Percentiles rank a stretch among this genome's conserved stretches.
phyloP scores from a whole-genome alignment of 2,888 invertebrate genomes.

The Megastigmus dorsalis region DNA sequence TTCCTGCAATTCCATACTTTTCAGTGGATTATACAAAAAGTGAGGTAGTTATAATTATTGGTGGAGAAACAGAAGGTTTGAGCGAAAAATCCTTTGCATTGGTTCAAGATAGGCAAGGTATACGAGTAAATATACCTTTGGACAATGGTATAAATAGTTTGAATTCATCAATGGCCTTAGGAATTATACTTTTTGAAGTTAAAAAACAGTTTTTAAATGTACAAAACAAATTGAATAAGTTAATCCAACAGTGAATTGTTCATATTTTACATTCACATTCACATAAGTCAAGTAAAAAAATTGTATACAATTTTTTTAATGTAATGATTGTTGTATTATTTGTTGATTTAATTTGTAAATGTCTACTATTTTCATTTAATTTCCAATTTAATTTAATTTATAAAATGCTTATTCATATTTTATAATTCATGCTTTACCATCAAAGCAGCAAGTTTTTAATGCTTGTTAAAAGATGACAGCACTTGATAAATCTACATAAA shows the following conservation, averaged over 20 bases:
- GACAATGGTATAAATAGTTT: slow-evolving; percentile 87
- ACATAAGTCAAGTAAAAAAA: background rate
- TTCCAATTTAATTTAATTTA: slow-evolving; percentile 15
- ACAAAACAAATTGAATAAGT: slow-evolving; percentile 11
- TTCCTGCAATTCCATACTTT: slow-evolving; percentile 81
- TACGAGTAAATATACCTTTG: slow-evolving; percentile 87
- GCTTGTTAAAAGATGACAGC: slow-evolving; percentile 7
- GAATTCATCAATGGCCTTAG: slow-evolving; percentile 88
- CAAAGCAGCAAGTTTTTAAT: background rate
- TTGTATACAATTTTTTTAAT: slow-evolving; percentile 13
- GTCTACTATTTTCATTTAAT: background rate
- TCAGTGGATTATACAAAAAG: slow-evolving; percentile 77
- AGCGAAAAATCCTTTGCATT: slow-evolving; percentile 83
- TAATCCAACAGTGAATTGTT: slow-evolving; percentile 8
- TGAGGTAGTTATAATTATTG: slow-evolving; percentile 83
- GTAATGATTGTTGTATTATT: background rate
- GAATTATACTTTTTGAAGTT: slow-evolving; percentile 90
- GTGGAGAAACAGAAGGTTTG: slow-evolving; percentile 93
- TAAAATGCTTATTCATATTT: background rate
- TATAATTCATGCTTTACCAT: slow-evolving; percentile 2
- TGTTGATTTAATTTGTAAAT: slow-evolving; percentile 10
- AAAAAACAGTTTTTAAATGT: slow-evolving; percentile 78
- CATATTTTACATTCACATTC: background rate
- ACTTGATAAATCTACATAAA: slow-evolving; percentile 4
- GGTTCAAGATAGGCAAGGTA: slow-evolving; percentile 77